Evolutionary conservation across 2,113 vertebrate species (phyloP).

Genomic region (Myanophis thanlyinensis): DNA sequence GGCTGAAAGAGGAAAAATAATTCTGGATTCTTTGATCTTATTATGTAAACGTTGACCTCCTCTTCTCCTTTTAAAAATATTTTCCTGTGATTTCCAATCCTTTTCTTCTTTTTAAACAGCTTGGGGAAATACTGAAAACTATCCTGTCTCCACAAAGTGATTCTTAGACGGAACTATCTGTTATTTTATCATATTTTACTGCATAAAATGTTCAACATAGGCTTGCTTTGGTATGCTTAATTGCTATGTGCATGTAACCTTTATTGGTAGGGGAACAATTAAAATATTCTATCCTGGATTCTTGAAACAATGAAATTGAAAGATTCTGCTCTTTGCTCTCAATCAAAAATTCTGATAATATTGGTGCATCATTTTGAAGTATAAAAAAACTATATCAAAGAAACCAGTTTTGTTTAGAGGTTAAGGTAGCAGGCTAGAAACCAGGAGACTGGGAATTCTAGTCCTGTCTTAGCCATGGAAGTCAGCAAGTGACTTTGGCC

Average conservation of each 20-base stretch:
- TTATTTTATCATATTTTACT: background rate
- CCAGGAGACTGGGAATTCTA: too few relatives aligned
- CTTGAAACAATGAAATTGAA: background rate
- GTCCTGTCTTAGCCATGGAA: too few relatives aligned
- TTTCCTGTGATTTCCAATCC: background rate
- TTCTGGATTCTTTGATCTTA: background rate
- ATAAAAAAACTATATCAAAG: background rate
- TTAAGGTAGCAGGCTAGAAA: too few relatives aligned
- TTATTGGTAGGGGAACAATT: background rate
- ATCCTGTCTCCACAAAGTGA: background rate
- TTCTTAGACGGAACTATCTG: background rate
- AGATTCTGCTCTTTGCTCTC: background rate
- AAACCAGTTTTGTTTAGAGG: background rate
- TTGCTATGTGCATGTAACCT: background rate
- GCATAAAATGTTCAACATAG: background rate
- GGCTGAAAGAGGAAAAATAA: background rate
- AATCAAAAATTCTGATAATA: background rate
- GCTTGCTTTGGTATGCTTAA: background rate
- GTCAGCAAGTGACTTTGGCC: too few relatives aligned
- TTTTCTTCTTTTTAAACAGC: background rate
- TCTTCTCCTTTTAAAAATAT: background rate
- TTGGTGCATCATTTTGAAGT: background rate
- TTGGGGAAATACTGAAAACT: background rate
- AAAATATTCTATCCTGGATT: background rate
- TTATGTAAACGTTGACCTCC: background rate